phyloP scores from a whole-genome alignment of 2,113 vertebrate species.

The Coregonus clupeaformis region DNA sequence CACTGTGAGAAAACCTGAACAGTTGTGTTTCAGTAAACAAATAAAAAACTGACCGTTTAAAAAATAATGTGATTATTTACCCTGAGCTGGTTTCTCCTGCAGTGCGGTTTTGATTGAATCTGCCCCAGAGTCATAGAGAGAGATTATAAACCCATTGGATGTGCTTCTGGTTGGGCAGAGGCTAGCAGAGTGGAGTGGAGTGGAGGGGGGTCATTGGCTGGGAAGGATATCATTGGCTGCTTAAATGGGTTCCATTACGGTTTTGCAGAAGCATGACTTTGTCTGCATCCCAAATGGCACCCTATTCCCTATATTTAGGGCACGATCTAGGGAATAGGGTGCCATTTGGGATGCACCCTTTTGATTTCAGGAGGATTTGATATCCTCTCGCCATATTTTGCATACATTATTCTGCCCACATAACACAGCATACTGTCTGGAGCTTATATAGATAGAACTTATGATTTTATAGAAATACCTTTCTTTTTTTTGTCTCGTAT shows the following conservation, averaged over 20 bases:
- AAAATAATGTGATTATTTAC: background rate
- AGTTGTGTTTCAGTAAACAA: background rate
- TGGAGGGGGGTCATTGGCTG: constrained; percentile 30
- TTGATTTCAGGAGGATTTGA: background rate
- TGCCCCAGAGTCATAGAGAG: constrained; percentile 65
- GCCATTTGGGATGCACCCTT: constrained; percentile 38
- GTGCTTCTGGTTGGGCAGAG: constrained; percentile 62
- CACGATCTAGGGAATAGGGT: constrained; percentile 52
- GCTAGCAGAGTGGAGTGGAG: constrained; percentile 42
- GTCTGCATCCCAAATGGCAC: constrained; percentile 51
- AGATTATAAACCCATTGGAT: constrained; percentile 65
- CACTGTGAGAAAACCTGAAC: constrained; percentile 22
- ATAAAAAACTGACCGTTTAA: background rate
- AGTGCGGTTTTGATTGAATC: constrained; percentile 55
- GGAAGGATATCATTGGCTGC: constrained; percentile 75
- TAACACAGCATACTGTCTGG: background rate
- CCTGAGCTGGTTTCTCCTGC: background rate
- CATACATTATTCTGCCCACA: background rate
- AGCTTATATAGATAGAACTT: constrained; percentile 37
- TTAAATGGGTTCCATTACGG: constrained; percentile 74
- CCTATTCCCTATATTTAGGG: constrained; percentile 64
- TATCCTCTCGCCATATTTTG: background rate
- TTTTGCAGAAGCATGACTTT: constrained; percentile 69
- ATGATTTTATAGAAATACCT: constrained; percentile 31
- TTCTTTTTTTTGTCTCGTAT: constrained; percentile 27